Evolutionary conservation across 2,113 vertebrate genomes (phyloP).

Genomic region (Archocentrus centrarchus): DNA sequence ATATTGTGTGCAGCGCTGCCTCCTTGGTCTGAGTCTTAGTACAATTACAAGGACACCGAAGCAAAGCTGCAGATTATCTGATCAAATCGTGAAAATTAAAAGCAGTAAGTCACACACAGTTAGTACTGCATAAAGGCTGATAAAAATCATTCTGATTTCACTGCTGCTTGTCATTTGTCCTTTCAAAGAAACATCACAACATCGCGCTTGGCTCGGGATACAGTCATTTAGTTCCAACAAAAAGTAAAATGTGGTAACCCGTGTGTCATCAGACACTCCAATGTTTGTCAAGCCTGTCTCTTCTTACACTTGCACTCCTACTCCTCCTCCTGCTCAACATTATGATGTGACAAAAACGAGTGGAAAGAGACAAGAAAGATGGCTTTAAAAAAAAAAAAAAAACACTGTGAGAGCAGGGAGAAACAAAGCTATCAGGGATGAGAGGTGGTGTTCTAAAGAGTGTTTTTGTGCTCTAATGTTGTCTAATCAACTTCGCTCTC

Average conservation of each 20-base stretch:
- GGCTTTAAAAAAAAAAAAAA: conserved; percentile 11
- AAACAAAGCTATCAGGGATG: conserved; percentile 39
- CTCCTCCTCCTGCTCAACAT: conserved; percentile 42
- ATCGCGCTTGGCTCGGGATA: conserved; percentile 36
- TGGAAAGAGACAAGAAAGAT: conserved; percentile 26
- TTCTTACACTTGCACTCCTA: conserved; percentile 8
- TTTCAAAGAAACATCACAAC: conserved; percentile 28
- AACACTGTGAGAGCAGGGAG: conserved; percentile 21
- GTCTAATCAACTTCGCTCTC: conserved; percentile 92
- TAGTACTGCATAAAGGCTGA: conserved; percentile 31
- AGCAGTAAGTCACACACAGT: conserved; percentile 33
- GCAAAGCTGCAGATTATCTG: conserved; percentile 53
- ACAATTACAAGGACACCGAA: conserved; percentile 31
- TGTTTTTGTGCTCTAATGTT: conserved; percentile 34
- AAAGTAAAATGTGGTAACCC: conserved; percentile 59
- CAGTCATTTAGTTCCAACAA: conserved; percentile 62
- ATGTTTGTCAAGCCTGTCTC: conserved; percentile 45
- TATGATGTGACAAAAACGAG: conserved; percentile 38
- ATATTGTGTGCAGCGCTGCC: conserved; percentile 14
- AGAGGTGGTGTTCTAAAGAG: conserved; percentile 45
- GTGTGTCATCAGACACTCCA: conserved; percentile 43
- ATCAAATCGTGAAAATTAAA: conserved; percentile 60
- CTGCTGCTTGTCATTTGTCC: conserved; percentile 40
- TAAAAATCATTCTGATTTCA: conserved; percentile 42
- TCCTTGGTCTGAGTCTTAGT: conserved; percentile 67